These are phyloP conservation scores for Leptopterna dolabrata DNA, from an alignment of 2,888 invertebrate genomes.

Conservation along the genomic window DNA sequence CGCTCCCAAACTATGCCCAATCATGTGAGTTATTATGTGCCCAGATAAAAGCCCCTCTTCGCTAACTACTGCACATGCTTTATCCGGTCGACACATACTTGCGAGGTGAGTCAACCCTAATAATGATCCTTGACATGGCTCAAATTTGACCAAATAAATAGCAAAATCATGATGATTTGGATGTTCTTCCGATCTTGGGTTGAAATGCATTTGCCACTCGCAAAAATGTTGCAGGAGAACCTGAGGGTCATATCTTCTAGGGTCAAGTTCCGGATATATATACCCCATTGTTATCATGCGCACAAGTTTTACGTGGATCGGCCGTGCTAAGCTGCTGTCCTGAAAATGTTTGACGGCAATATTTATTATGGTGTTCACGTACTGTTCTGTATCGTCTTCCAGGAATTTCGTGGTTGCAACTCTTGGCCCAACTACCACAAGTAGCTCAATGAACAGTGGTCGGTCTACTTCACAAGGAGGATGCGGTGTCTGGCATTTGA, in stretches of 20 bases:
- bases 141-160: slow-evolving; percentile 69
- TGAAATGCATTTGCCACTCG: slow-evolving; percentile 71
- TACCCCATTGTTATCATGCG: not conserved
- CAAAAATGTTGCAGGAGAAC: slow-evolving; percentile 71
- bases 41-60: slow-evolving; percentile 72
- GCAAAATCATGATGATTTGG: slow-evolving; percentile 73
- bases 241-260: slow-evolving; percentile 68
- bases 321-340: not conserved
- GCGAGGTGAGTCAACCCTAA: slow-evolving; percentile 71
- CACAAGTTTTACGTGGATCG: slow-evolving; percentile 18
- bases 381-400: not conserved
- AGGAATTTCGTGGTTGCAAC: not conserved
- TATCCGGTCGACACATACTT: slow-evolving; percentile 71
- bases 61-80: slow-evolving; percentile 70
- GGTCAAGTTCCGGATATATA: slow-evolving; percentile 65
- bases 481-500: not conserved
- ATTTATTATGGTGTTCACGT: slow-evolving; percentile 10
- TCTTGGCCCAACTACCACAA: not conserved
- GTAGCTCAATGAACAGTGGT: slow-evolving; percentile 13
- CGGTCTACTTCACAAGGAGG: not conserved
- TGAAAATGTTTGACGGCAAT: slow-evolving; percentile 4
- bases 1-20: slow-evolving; percentile 70
- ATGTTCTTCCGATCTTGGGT: slow-evolving; percentile 70
- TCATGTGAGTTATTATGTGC: slow-evolving; percentile 72
- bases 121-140: slow-evolving; percentile 66